Base-by-base conservation (phyloP, 2,113 vertebrate genomes). In the Oryzias melastigma region DNA sequence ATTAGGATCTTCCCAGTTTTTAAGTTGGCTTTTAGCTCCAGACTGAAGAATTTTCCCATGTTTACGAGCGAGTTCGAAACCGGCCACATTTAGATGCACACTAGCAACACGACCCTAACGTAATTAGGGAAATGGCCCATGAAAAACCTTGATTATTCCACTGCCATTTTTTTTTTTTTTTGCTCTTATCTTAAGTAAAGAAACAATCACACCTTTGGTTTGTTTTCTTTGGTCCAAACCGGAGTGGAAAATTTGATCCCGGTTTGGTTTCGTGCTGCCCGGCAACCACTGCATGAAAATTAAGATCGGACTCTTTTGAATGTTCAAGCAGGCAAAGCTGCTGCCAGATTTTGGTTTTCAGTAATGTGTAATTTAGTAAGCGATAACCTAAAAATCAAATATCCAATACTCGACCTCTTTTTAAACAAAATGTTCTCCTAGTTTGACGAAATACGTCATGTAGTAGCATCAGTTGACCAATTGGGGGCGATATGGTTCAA, bases 171-270 rank as follows among this genome's bases (percentile, higher is more conserved):
- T 29, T 35, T 35, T 35, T 10, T 35, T 35, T 35, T 12, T 35
- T 53, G 49, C 54, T 58, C 73, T 75, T 80, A 83, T 87, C 85
- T 83, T 27, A 41, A 71, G 62, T 42, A 48, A 75, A 75, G 51
- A 68, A 57, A 29, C 71, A 82, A 82, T 82, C 77, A 71, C 78
- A 87, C 85, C 85, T 85, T 47, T 60, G 7, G 74, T 80, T 87
- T 87, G 76, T 85, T 87, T 87, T 80, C 67, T 47, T 80, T 83
- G 73, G 73, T 67, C 61, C 60, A 25, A 71, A 70, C 52, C 41
- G 0, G 67, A 73, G 68, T 80, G 80, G 83, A 83, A 85, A 68
- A 83, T 77, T 27, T 55, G 29, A 77, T 79, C 65, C 63, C 51
- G 71, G 84, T 78, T 64, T 54, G 52, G 75, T 67, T 83, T 73